A percentile compares a stretch with the other conserved stretches of the same genome.
These are phyloP conservation scores for Ataeniobius toweri DNA, from an alignment of 2,797 vertebrate genomes.

Conservation along the genomic window DNA sequence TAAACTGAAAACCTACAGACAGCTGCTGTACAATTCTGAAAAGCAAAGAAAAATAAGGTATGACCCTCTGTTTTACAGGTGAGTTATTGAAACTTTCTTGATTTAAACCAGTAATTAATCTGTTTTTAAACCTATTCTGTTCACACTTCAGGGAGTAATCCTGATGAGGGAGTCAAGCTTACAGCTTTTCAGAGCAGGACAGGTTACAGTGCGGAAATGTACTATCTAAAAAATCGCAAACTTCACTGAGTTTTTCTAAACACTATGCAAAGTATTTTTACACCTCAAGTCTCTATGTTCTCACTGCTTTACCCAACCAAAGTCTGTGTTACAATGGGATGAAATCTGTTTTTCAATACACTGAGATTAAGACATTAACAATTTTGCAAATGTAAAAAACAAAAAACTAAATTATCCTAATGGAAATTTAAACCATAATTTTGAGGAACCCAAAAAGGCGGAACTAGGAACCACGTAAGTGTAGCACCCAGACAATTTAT, in stretches of 20 bases:
- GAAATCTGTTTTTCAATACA: neutral
- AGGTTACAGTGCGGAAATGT: neutral
- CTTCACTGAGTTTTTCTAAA: neutral
- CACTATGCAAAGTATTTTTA: neutral
- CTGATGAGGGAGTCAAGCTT: neutral
- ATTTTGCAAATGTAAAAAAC: no score
- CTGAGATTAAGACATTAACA: no score
- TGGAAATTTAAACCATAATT: neutral
- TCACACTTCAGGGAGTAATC: neutral
- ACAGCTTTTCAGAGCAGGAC: neutral
- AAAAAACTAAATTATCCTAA: no score
- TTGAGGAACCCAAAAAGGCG: neutral
- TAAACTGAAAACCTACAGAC: neutral
- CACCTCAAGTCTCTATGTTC: no score
- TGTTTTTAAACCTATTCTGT: neutral
- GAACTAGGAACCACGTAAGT: neutral
- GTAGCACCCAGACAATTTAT: neutral
- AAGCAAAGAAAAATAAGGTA: neutral
- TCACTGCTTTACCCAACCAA: no score
- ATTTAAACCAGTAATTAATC: neutral
- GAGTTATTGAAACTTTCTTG: neutral
- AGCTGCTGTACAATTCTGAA: no score
- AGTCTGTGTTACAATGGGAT: neutral
- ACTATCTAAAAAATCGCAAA: neutral
- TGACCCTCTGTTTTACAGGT: neutral